phyloP scores from a whole-genome alignment of 2,888 invertebrate species.

The Cataglyphis cursor region DNA sequence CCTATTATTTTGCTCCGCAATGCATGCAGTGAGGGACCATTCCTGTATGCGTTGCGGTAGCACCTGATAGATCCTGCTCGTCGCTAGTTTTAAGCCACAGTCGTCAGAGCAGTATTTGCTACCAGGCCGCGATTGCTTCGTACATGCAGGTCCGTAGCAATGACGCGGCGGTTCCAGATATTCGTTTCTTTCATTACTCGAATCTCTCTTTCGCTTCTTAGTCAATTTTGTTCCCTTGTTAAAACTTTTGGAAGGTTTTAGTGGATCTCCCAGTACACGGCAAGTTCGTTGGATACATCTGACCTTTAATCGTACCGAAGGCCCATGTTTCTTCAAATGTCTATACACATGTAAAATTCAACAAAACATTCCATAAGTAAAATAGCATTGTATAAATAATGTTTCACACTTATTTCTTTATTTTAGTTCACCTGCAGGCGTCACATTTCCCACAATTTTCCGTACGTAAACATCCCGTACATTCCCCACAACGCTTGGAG shows the following conservation, averaged over 20 bases:
- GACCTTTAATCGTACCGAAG: slow-evolving; percentile 87
- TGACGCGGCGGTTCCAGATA: slow-evolving; percentile 89
- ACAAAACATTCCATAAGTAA: neutral
- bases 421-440: slow-evolving; percentile 87
- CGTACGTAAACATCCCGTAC: slow-evolving; percentile 91
- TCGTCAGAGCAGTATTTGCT: slow-evolving; percentile 98
- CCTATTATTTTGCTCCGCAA: slow-evolving; percentile 94
- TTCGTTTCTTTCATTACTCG: slow-evolving; percentile 84
- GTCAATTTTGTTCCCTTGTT: slow-evolving; percentile 82
- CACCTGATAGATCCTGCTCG: slow-evolving; percentile 93
- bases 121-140: slow-evolving; percentile 91
- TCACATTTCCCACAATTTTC: slow-evolving; percentile 92
- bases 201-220: slow-evolving; percentile 83
- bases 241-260: slow-evolving; percentile 83
- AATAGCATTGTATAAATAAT: neutral
- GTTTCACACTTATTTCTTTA: neutral
- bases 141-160: slow-evolving; percentile 97
- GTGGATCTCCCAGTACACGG: slow-evolving; percentile 83
- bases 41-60: slow-evolving; percentile 96
- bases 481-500: slow-evolving; percentile 91
- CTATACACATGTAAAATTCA: slow-evolving; percentile 64
- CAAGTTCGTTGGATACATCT: slow-evolving; percentile 88
- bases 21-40: slow-evolving; percentile 95
- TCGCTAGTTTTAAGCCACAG: slow-evolving; percentile 96
- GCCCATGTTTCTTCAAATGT: slow-evolving; percentile 88